Evolutionary conservation across 2,113 vertebrate species (phyloP).

Genomic region (Columba livia): DNA sequence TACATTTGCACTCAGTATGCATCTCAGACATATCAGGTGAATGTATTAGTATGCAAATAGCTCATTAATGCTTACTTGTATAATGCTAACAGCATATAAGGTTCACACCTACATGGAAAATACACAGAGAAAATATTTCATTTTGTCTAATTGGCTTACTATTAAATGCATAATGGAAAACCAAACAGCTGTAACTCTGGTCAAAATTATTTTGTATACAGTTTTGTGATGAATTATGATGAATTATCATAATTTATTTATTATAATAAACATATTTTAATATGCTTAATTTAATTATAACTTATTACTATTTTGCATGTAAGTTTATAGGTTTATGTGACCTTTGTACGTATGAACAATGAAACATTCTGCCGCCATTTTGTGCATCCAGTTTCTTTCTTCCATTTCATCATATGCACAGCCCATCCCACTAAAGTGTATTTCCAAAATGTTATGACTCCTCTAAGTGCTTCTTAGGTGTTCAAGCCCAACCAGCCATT

Average conservation of each 20-base stretch:
- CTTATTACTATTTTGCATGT: not conserved
- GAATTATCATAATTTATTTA: not conserved
- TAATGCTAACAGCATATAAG: not conserved
- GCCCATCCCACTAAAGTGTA: not conserved
- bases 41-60: not conserved
- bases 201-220: not conserved
- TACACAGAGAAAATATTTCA: not conserved
- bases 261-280: not conserved
- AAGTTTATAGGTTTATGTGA: not conserved
- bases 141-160: not conserved
- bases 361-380: not conserved
- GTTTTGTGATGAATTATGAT: not conserved
- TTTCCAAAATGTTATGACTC: not conserved
- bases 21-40: not conserved
- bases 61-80: not conserved
- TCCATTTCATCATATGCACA: not conserved
- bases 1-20: not conserved
- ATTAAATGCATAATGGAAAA: not conserved
- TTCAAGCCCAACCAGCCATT: not conserved
- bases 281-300: not conserved
- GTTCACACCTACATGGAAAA: not conserved
- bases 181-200: not conserved
- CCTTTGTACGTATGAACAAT: not conserved
- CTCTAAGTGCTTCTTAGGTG: not conserved
- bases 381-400: not conserved